phyloP scores from a whole-genome alignment of 2,797 vertebrate genomes.

The Cyclopterus lumpus region DNA sequence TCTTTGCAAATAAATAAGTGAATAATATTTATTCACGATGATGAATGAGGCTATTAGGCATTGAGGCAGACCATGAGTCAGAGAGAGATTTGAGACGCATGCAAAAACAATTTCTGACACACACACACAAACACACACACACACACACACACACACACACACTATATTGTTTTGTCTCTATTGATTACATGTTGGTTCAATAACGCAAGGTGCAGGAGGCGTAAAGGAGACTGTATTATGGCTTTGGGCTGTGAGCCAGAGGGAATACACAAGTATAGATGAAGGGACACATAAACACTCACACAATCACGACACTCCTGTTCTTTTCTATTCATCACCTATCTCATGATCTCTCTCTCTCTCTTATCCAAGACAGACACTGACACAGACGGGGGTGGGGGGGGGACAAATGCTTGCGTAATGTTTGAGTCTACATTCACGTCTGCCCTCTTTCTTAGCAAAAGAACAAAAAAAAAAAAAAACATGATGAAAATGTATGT shows the following conservation, averaged over 20 bases:
- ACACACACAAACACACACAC: slow-evolving; percentile 10
- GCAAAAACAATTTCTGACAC: slow-evolving; percentile 34
- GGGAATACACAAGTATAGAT: slow-evolving; percentile 32
- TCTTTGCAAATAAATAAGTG: slow-evolving; percentile 46
- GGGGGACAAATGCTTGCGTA: slow-evolving; percentile 48
- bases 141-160: not conserved
- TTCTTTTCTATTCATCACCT: slow-evolving; percentile 38
- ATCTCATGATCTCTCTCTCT: slow-evolving; percentile 23
- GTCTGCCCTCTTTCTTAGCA: slow-evolving; percentile 19
- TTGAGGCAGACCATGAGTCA: slow-evolving; percentile 52
- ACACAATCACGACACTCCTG: slow-evolving; percentile 34
- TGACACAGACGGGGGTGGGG: slow-evolving; percentile 38
- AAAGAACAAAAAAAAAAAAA: slow-evolving; percentile 24
- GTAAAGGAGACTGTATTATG: slow-evolving; percentile 43
- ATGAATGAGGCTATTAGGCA: slow-evolving; percentile 71
- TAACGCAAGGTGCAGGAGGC: slow-evolving; percentile 58
- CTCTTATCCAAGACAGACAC: slow-evolving; percentile 37
- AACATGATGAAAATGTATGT: slow-evolving; percentile 25
- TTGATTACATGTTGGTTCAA: slow-evolving; percentile 70
- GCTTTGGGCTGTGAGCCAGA: slow-evolving; percentile 45
- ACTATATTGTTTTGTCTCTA: slow-evolving; percentile 49
- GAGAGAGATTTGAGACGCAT: slow-evolving; percentile 52
- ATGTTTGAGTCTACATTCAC: slow-evolving; percentile 30
- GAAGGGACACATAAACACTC: slow-evolving; percentile 48
- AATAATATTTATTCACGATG: slow-evolving; percentile 61